phyloP scores from a whole-genome alignment of 1,140 invertebrate species.

The Drosophila lacertosa region DNA sequence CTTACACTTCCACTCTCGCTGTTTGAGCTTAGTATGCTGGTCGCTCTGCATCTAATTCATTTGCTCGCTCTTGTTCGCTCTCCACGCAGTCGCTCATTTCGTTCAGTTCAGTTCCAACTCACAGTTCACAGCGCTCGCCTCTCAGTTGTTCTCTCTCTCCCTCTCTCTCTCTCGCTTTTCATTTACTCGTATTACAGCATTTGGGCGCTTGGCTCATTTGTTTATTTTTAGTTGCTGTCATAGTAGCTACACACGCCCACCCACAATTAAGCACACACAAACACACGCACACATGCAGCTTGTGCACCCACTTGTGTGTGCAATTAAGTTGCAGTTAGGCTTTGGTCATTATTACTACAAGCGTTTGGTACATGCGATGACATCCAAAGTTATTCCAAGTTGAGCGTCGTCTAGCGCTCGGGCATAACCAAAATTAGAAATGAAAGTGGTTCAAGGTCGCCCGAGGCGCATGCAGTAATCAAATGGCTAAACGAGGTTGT shows the following conservation, averaged over 20 bases:
- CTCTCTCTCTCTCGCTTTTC: neutral
- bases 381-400: constrained; percentile 40
- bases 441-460: constrained; percentile 79
- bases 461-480: constrained; percentile 27
- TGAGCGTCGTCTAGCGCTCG: constrained; percentile 19
- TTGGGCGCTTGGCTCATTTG: constrained; percentile 70
- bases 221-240: constrained; percentile 80
- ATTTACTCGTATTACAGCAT: constrained; percentile 1
- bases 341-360: constrained; percentile 60
- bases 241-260: constrained; percentile 35
- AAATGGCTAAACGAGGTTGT: constrained; percentile 70
- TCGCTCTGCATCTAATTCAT: neutral
- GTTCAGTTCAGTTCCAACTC: constrained; percentile 5
- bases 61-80: constrained; percentile 7
- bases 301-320: constrained; percentile 31
- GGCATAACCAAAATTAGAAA: constrained; percentile 57
- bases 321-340: constrained; percentile 68
- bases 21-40: constrained; percentile 7
- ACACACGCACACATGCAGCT: neutral
- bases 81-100: constrained; percentile 11
- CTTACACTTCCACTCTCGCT: constrained; percentile 6
- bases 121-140: neutral
- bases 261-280: constrained; percentile 4
- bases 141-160: constrained; percentile 8
- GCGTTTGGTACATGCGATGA: constrained; percentile 12